Evolutionary conservation across 2,888 invertebrate species (phyloP).

Genomic region (Allolobophora icterica): DNA sequence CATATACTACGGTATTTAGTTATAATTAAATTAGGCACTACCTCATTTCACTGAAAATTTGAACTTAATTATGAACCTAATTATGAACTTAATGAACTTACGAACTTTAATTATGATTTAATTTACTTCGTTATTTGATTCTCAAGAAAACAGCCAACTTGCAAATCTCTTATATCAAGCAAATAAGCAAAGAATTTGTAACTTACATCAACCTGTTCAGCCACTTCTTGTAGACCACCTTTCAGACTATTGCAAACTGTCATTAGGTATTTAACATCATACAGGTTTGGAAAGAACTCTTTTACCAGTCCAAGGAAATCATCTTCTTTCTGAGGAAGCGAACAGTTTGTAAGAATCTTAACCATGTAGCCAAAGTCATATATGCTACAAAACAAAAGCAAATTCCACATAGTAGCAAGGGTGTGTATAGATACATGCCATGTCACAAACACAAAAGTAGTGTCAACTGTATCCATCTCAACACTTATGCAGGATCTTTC

Average conservation of each 20-base stretch:
- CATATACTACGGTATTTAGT: background rate
- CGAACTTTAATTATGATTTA: no score
- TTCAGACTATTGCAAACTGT: slow-evolving; percentile 97
- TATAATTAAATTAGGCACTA: background rate
- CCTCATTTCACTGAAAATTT: no score
- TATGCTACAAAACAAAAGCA: slow-evolving; percentile 72
- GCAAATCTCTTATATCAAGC: no score
- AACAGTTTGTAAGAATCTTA: slow-evolving; percentile 89
- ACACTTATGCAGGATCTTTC: slow-evolving; percentile 9
- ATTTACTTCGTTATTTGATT: background rate
- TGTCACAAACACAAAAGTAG: background rate
- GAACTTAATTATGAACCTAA: no score
- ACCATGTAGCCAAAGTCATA: slow-evolving; percentile 98
- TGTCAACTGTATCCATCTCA: background rate
- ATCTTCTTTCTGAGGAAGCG: slow-evolving; percentile 91
- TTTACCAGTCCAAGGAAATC: slow-evolving; percentile 93
- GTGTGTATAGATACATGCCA: background rate
- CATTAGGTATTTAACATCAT: slow-evolving; percentile 99
- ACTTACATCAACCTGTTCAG: slow-evolving; percentile 67
- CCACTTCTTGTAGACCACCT: slow-evolving; percentile 95
- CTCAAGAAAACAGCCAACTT: no score
- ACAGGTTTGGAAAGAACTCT: slow-evolving; percentile 93
- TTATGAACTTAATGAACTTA: no score
- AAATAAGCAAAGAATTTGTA: background rate
- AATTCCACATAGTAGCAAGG: background rate